phyloP scores from a whole-genome alignment of 1,140 invertebrate genomes.

The Episyrphus balteatus region DNA sequence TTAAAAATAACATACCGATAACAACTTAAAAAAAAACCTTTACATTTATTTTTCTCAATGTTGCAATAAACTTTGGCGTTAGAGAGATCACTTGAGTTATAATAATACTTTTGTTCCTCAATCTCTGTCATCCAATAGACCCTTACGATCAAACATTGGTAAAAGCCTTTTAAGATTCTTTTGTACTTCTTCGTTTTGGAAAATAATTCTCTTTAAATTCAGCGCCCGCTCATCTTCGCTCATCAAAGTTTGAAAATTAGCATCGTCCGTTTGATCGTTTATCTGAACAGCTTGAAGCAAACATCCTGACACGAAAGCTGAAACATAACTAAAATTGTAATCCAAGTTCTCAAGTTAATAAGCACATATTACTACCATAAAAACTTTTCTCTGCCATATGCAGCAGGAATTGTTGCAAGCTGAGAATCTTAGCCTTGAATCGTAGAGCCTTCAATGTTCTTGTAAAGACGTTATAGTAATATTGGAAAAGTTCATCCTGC shows the following conservation, averaged over 20 bases:
- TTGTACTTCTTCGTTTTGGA: constrained; percentile 20
- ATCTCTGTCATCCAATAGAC: constrained; percentile 17
- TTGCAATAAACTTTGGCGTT: too few relatives aligned
- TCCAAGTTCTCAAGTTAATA: background rate
- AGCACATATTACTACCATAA: constrained; percentile 14
- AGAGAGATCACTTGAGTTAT: too few relatives aligned
- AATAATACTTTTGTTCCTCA: too few relatives aligned
- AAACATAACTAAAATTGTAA: too few relatives aligned
- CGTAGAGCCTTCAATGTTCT: constrained; percentile 17
- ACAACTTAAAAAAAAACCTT: too few relatives aligned
- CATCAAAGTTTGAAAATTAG: constrained; percentile 29
- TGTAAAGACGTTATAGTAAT: constrained; percentile 22
- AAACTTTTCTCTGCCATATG: constrained; percentile 24
- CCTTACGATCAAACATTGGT: constrained; percentile 25
- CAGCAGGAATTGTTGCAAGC: constrained; percentile 19
- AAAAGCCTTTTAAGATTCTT: constrained; percentile 19
- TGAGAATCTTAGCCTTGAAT: constrained; percentile 22
- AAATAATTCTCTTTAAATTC: constrained; percentile 24
- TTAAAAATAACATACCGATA: too few relatives aligned
- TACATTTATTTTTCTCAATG: too few relatives aligned
- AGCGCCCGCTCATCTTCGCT: constrained; percentile 23
- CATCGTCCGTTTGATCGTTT: constrained; percentile 25
- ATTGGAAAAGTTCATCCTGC: constrained; percentile 22
- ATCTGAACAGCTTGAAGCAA: constrained; percentile 29
- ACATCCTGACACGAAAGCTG: too few relatives aligned